phyloP scores from a whole-genome alignment of 2,888 invertebrate species.

The Oxyteleia sp. region DNA sequence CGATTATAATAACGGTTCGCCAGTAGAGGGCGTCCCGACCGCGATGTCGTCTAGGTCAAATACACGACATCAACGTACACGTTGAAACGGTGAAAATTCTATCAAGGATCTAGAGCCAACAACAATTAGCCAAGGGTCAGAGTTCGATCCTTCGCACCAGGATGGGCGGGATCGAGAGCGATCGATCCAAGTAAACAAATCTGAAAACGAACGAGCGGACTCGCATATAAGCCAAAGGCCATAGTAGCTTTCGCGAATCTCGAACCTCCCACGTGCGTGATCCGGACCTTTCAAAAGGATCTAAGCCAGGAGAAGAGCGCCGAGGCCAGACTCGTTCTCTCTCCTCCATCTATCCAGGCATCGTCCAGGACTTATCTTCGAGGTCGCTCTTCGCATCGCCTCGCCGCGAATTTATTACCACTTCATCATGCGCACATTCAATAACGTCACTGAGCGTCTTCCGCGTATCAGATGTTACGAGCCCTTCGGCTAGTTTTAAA shows the following conservation, averaged over 20 bases:
- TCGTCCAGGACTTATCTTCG: slow-evolving; percentile 72
- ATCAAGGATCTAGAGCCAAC: slow-evolving; percentile 87
- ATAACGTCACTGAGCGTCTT: slow-evolving; percentile 69
- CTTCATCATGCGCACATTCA: slow-evolving; percentile 73
- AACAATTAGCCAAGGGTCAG: slow-evolving; percentile 87
- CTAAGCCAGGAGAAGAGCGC: slow-evolving; percentile 51
- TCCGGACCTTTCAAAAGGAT: slow-evolving; percentile 74
- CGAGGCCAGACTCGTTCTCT: slow-evolving; percentile 54
- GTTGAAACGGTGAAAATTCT: slow-evolving; percentile 71
- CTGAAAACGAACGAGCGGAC: slow-evolving; percentile 78
- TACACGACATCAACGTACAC: slow-evolving; percentile 22
- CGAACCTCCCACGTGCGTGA: slow-evolving; percentile 79
- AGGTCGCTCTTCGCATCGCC: slow-evolving; percentile 68
- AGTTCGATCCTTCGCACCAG: slow-evolving; percentile 83
- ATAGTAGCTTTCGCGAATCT: slow-evolving; percentile 78
- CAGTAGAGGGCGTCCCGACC: slow-evolving; percentile 28
- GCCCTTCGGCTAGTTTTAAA: slow-evolving; percentile 59
- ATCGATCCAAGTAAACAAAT: slow-evolving; percentile 86
- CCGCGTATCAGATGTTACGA: slow-evolving; percentile 67
- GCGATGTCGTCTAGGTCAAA: slow-evolving; percentile 64
- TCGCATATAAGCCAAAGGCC: slow-evolving; percentile 76
- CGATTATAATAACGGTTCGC: slow-evolving; percentile 27
- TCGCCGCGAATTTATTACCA: slow-evolving; percentile 72
- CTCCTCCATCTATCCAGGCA: slow-evolving; percentile 58
- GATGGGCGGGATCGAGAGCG: slow-evolving; percentile 82